A percentile compares a stretch with the other conserved stretches of the same genome.
Conservation (phyloP, 2,888 invertebrate species). For the Incurvaria masculella region DNA sequence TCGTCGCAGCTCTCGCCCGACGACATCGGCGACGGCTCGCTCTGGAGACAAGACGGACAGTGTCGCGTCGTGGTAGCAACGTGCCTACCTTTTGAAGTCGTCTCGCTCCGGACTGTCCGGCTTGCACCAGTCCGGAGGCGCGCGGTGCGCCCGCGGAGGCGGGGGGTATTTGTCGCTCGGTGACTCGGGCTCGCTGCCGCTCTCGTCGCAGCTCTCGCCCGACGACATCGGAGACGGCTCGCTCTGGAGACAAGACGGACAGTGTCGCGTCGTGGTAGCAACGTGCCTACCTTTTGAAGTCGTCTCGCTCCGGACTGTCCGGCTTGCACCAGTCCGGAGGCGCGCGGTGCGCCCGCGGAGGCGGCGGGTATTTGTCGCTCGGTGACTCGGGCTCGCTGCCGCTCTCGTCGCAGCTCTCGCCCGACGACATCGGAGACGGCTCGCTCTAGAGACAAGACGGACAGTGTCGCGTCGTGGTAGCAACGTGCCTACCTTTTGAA, state of each 20-base stretch:
- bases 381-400: conserved; percentile 52
- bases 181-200: conserved; percentile 50
- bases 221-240: conserved; percentile 33
- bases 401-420: conserved; percentile 51
- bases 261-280: neutral
- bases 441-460: neutral
- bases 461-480: no score
- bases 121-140: conserved; percentile 35
- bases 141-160: conserved; percentile 20
- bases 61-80: neutral
- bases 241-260: neutral
- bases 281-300: neutral
- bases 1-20: conserved; percentile 53
- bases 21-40: conserved; percentile 28
- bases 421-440: conserved; percentile 37
- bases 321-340: conserved; percentile 38
- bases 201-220: conserved; percentile 52
- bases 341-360: conserved; percentile 20
- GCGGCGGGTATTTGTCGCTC: conserved; percentile 32
- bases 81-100: neutral
- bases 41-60: neutral
- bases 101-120: conserved; percentile 18
- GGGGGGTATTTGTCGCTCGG: conserved; percentile 36
- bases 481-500: neutral
- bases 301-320: conserved; percentile 13